Conservation (phyloP, 2,797 vertebrate genomes). For the Anas georgica region DNA sequence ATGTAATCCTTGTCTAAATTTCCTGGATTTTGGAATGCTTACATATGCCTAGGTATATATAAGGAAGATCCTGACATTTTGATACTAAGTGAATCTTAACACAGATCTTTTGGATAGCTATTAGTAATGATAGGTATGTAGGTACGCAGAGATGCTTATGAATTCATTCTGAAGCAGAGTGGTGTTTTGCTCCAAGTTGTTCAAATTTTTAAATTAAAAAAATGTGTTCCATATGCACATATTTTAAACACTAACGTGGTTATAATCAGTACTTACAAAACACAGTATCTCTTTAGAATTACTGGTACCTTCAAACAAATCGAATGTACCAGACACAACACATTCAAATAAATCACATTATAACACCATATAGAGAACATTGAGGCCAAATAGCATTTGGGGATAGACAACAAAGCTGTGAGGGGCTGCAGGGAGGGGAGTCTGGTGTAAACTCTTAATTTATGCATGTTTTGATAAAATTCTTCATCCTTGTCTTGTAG, state of each 20-base stretch:
- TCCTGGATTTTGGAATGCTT: not conserved
- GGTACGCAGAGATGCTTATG: not conserved
- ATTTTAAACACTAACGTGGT: not conserved
- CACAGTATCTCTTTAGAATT: not conserved
- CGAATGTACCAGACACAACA: not conserved
- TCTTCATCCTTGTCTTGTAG: too few relatives aligned
- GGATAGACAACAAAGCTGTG: not conserved
- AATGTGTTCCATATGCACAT: fast-evolving
- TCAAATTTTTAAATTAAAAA: not conserved
- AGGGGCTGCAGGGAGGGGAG: not conserved
- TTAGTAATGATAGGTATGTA: not conserved
- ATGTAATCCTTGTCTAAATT: not conserved
- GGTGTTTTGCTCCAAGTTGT: not conserved
- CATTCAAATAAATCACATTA: not conserved
- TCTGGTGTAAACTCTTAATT: not conserved
- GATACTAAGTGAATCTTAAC: not conserved
- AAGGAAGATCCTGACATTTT: not conserved
- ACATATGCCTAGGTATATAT: not conserved
- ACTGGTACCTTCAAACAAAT: not conserved
- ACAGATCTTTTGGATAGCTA: not conserved
- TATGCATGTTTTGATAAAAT: not conserved
- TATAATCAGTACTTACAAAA: not conserved
- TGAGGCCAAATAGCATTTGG: not conserved
- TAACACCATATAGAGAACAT: not conserved
- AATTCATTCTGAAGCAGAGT: not conserved